phyloP scores from a whole-genome alignment of 2,113 vertebrate species.

The Glaucomys volans region DNA sequence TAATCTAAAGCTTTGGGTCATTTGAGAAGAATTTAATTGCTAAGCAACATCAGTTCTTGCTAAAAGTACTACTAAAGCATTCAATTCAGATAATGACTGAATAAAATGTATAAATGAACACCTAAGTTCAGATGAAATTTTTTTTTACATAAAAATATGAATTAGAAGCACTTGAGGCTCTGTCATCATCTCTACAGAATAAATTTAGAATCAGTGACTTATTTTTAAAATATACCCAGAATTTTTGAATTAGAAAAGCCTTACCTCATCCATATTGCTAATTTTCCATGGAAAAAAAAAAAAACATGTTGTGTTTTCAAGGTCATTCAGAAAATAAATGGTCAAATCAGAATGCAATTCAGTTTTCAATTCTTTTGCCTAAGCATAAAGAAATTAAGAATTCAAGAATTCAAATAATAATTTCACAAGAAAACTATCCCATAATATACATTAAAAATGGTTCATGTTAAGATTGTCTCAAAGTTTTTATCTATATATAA shows the following conservation, averaged over 20 bases:
- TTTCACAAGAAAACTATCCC: neutral
- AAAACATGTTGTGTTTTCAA: neutral
- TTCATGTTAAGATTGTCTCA: neutral
- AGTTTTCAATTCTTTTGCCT: neutral
- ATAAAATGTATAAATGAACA: conserved; percentile 12
- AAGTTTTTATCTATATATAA: neutral
- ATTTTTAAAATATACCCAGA: conserved; percentile 36
- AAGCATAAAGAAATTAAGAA: neutral
- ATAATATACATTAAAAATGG: neutral
- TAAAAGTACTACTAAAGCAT: neutral
- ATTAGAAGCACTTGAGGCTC: neutral
- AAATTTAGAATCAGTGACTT: neutral
- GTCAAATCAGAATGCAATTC: neutral
- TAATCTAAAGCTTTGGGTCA: neutral
- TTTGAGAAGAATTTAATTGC: conserved; percentile 18
- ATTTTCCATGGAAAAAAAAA: neutral
- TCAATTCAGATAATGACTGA: neutral
- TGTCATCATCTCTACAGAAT: conserved; percentile 23
- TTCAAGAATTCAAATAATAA: neutral
- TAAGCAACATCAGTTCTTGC: neutral
- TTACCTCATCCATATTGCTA: neutral
- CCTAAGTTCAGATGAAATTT: neutral
- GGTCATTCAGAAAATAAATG: neutral
- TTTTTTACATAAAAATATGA: conserved; percentile 24
- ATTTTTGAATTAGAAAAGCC: conserved; percentile 15